Evolutionary conservation across 2,888 invertebrate species (phyloP), one percentile per base, ranked within the genome.

Genomic region (Eilema depressum): DNA sequence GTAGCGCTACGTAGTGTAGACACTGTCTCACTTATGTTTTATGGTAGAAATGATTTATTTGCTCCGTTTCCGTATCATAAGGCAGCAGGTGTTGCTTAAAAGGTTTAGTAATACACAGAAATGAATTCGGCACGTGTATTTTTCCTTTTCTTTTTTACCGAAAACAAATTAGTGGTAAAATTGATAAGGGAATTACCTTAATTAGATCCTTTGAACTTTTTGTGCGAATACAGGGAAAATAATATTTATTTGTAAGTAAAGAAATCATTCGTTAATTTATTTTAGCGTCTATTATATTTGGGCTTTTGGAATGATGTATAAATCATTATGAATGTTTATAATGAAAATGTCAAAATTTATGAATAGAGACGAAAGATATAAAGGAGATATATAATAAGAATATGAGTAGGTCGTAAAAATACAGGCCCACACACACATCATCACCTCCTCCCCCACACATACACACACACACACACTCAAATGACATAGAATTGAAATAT

Each of bases 21-120:
- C 74, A 70, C 33, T 70, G 68, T 60, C 71, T 69, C 71, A 77
- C 75, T 75, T 75, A 76, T 76, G 75, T 76, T 79, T 78, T 77
- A 77, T 74, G 75, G 74, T 77, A 70, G 60, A 63, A 74, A 75
- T 77, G 83, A 83, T 83, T 83, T 83, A 83, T 81, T 75, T 76
- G 63, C 57, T 65, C 69, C 76, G 59, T 70, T 72, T 76, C 65
- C 74, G 66, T 69, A 57, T 71, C 65, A 66, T 73, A 63, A 59
- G 57, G 61, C 37, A 70, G 70, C 75, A 77, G 74, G 75, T 78
- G 75, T 71, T 60, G 25, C 66, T 60, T 73, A 67, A 76, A 73
- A 73, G 79, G 72, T 71, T 75, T 72, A 68, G 71, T 66, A 75
- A 70, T 33, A 65, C n/a, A 68, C 53, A 71, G 5, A 61, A 62